Evolutionary conservation across 2,888 invertebrate genomes (phyloP), one percentile per base, ranked within the genome.

Genomic region (Lasioglossum malachurum): DNA sequence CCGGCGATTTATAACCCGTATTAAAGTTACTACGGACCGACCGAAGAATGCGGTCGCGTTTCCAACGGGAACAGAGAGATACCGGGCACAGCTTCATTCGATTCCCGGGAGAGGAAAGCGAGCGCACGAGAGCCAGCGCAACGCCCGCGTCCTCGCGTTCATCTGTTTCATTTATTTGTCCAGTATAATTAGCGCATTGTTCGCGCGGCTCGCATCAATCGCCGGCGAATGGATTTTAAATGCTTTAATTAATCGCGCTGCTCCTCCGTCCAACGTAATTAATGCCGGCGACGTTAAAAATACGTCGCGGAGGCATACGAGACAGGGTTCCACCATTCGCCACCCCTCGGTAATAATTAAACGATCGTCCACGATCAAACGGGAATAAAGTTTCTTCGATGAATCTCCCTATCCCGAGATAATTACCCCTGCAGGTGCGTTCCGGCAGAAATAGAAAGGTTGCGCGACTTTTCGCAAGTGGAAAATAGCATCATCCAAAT

Each of bases 1-100:
- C 83, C 82, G 83, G 86, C 92, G 91, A 93, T 93, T 93, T 93
- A 94, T 91, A 92, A 92, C 89, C 87, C 84, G 90, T 90, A 91
- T 93, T 93, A 78, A 77, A 87, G 77, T 81, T 84, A 77, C 83
- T 67, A 46, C 69, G 76, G 46, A 35, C 75, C 38, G 31, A 53
- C n/a, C 57, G 57, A 44, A 44, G 72, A 57, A 76, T 60, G 85
- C 84, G 74, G 73, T 67, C 67, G 38, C 38, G 38, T 75, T 49
- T 60, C 69, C n/a, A 57, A 41, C 73, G 73, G 60, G 12, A 12
- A n/a, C 14, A 75, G 60, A 46, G 19, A 77, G 71, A 80, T 78
- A 74, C 46, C 57, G 23, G n/a, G 14, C 12, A 12, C 38, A 14
- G 41, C 64, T 73, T 85, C 86, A 67, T 67, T 60, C 41, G 80